A percentile compares a stretch with the other conserved stretches of the same genome.
These are phyloP conservation scores for Danionella dracula DNA, from an alignment of 2,797 vertebrate species.

Conservation along the genomic window DNA sequence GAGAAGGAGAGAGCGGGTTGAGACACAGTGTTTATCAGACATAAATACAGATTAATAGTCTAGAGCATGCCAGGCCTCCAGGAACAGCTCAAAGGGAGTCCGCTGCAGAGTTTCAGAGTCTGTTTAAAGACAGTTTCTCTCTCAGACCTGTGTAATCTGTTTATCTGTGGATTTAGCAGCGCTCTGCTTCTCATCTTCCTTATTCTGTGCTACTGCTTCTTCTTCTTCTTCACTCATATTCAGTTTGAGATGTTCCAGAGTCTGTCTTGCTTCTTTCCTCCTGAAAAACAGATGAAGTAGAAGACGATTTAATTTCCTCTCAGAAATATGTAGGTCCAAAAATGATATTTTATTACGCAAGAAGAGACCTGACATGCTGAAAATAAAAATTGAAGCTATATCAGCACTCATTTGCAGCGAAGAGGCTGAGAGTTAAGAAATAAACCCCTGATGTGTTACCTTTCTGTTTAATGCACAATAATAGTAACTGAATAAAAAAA, in stretches of 20 bases:
- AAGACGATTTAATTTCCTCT: neutral
- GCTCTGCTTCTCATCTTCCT: conserved; percentile 37
- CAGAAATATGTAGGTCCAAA: neutral
- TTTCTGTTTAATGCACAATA: too few relatives aligned
- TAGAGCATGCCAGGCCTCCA: too few relatives aligned
- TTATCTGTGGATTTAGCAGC: conserved; percentile 2
- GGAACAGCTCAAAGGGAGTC: neutral
- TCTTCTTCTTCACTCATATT: conserved; percentile 64
- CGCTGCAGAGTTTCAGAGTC: too few relatives aligned
- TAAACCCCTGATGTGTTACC: neutral
- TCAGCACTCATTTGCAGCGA: too few relatives aligned
- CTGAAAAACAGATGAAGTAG: conserved; percentile 40
- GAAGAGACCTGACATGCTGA: too few relatives aligned
- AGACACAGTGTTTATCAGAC: too few relatives aligned
- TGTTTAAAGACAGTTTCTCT: neutral
- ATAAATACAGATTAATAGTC: too few relatives aligned
- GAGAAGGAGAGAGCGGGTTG: too few relatives aligned
- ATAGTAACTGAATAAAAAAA: too few relatives aligned
- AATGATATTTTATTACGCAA: too few relatives aligned
- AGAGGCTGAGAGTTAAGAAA: too few relatives aligned
- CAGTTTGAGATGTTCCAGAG: conserved; percentile 63
- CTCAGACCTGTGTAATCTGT: conserved; percentile 8
- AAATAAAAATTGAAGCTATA: too few relatives aligned
- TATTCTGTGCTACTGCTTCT: conserved; percentile 47
- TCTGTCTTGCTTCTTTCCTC: conserved; percentile 67